phyloP scores from a whole-genome alignment of 2,888 invertebrate genomes.

The Lasiommata megera region DNA sequence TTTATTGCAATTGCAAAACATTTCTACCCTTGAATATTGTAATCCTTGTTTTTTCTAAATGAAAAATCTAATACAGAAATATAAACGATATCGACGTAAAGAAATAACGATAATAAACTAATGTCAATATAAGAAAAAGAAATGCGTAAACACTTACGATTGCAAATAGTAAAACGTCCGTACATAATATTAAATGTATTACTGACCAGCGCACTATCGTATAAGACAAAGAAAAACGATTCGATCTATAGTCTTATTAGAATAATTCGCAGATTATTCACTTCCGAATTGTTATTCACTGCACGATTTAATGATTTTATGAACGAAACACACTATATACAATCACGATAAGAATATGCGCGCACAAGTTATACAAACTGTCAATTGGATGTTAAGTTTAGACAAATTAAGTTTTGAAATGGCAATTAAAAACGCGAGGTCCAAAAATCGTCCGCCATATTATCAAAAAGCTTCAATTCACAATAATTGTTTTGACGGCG shows the following conservation, averaged over 20 bases:
- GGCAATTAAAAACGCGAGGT: conserved; percentile 48
- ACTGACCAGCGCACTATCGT: conserved; percentile 7
- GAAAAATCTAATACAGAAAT: no score
- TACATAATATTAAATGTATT: conserved; percentile 7
- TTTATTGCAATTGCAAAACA: no score
- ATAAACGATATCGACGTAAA: no score
- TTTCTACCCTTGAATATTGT: no score
- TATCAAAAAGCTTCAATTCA: conserved; percentile 66
- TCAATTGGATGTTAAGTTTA: background rate
- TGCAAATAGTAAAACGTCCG: background rate
- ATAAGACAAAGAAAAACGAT: conserved; percentile 26
- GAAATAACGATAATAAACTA: no score
- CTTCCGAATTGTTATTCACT: conserved; percentile 21
- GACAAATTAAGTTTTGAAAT: conserved; percentile 31
- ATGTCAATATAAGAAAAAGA: no score
- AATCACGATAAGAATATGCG: background rate
- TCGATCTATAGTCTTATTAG: conserved; percentile 35
- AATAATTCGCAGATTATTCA: conserved; percentile 27
- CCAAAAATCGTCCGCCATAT: conserved; percentile 71
- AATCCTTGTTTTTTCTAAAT: no score
- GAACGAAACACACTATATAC: conserved; percentile 4
- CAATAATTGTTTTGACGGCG: conserved; percentile 70
- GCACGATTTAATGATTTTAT: conserved; percentile 2
- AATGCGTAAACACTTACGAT: conserved; percentile 21
- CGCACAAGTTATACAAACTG: background rate